phyloP scores from a whole-genome alignment of 2,888 invertebrate species.

The Arrhopalites spinosus region DNA sequence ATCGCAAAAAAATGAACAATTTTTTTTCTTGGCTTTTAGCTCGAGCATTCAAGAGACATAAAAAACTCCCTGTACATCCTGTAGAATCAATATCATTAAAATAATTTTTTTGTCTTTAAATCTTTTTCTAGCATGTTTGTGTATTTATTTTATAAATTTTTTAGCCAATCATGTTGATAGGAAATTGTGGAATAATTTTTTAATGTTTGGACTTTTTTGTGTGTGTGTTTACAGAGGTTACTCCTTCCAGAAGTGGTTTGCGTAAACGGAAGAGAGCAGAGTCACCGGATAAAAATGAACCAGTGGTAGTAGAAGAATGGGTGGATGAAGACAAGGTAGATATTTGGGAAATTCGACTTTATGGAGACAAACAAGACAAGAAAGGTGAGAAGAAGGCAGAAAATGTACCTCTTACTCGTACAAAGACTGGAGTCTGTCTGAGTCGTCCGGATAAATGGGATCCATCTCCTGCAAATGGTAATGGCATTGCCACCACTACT shows the following conservation, averaged over 20 bases:
- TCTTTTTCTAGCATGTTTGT: not conserved
- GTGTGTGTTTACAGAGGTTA: conserved; percentile 71
- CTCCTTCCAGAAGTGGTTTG: conserved; percentile 90
- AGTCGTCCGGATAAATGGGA: conserved; percentile 56
- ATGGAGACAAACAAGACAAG: conserved; percentile 75
- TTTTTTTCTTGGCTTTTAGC: too few relatives aligned
- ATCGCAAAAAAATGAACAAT: too few relatives aligned
- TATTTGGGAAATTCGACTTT: conserved; percentile 94
- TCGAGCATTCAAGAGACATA: too few relatives aligned
- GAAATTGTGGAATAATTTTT: too few relatives aligned
- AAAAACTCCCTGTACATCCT: too few relatives aligned
- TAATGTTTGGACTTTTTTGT: not conserved
- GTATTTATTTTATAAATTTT: not conserved
- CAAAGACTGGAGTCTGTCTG: conserved; percentile 53
- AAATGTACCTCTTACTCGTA: conserved; percentile 48
- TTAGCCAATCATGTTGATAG: not conserved
- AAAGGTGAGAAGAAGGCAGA: conserved; percentile 45
- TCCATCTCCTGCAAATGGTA: conserved; percentile 37
- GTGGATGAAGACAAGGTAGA: conserved; percentile 94
- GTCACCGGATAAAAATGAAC: conserved; percentile 91
- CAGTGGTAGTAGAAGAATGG: conserved; percentile 94
- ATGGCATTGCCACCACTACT: conserved; percentile 16
- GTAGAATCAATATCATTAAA: too few relatives aligned
- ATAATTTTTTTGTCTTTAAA: too few relatives aligned
- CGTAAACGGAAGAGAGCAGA: conserved; percentile 91